These are phyloP conservation scores for Callyntrura sp. DNA, from an alignment of 2,888 invertebrate species.

Conservation along the genomic window DNA sequence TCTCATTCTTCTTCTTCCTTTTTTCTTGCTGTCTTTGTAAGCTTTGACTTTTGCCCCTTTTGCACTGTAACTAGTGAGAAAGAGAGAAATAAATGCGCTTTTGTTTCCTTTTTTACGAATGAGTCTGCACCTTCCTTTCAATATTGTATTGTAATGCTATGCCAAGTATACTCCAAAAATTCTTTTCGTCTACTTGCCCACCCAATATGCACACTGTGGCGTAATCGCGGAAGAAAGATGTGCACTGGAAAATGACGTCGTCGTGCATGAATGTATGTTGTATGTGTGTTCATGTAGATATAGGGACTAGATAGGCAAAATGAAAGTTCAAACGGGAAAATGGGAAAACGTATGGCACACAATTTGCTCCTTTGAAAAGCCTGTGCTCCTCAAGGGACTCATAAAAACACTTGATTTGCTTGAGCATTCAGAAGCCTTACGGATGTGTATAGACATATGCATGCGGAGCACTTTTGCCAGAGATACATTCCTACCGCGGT, in stretches of 20 bases:
- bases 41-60: slow-evolving; percentile 26
- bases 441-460: not conserved
- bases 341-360: slow-evolving; percentile 83
- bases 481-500: too few species aligned
- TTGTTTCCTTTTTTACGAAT: slow-evolving; percentile 80
- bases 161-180: too few species aligned
- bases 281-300: slow-evolving; percentile 2
- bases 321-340: slow-evolving; percentile 83
- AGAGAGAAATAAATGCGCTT: slow-evolving; percentile 82
- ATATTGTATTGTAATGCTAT: not conserved
- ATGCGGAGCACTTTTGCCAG: too few species aligned
- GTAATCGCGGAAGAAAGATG: too few species aligned
- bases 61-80: slow-evolving; percentile 47
- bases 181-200: too few species aligned
- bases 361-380: slow-evolving; percentile 83
- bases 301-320: slow-evolving; percentile 60
- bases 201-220: too few species aligned
- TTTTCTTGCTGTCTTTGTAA: not conserved
- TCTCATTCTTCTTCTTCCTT: too few species aligned
- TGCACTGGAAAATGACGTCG: too few species aligned
- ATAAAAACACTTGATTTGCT: slow-evolving; percentile 84
- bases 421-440: slow-evolving; percentile 78
- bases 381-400: slow-evolving; percentile 82
- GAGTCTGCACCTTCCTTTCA: not conserved
- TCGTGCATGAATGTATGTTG: slow-evolving; percentile 52